phyloP scores from a whole-genome alignment of 2,888 invertebrate species.

The Lissonota sp. region DNA sequence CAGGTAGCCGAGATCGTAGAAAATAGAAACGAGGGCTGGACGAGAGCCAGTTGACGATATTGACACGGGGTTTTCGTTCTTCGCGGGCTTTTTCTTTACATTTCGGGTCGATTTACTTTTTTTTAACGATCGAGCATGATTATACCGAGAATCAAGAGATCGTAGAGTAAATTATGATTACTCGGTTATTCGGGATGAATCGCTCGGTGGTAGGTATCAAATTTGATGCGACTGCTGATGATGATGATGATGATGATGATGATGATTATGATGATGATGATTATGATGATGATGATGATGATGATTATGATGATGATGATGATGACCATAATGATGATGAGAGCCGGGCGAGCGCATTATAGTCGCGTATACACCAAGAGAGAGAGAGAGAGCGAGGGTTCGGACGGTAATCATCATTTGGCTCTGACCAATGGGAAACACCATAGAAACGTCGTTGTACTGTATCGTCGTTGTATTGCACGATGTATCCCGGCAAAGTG shows the following conservation, averaged over 20 bases:
- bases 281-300: conserved; percentile 69
- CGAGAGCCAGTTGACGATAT: conserved; percentile 72
- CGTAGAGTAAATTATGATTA: conserved; percentile 58
- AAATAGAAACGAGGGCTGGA: conserved; percentile 79
- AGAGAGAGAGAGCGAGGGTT: conserved; percentile 32
- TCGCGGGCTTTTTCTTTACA: not conserved
- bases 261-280: conserved; percentile 64
- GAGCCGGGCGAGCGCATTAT: conserved; percentile 63
- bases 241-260: conserved; percentile 71
- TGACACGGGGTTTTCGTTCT: conserved; percentile 29
- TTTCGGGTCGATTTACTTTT: conserved; percentile 44
- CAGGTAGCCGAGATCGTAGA: conserved; percentile 70
- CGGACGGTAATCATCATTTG: conserved; percentile 81
- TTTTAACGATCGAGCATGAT: not conserved
- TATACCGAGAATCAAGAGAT: not conserved
- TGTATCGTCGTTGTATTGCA: too few species aligned
- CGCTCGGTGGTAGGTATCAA: conserved; percentile 36
- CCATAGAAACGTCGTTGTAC: conserved; percentile 71
- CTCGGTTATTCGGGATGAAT: conserved; percentile 57
- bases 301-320: conserved; percentile 60
- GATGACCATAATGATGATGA: conserved; percentile 70
- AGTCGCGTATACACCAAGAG: conserved; percentile 21
- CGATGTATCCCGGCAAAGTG: not conserved
- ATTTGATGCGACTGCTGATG: conserved; percentile 66
- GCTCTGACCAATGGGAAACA: conserved; percentile 78